Percentiles rank a stretch among this genome's conserved stretches.
Evolutionary conservation across 2,797 vertebrate species (phyloP).

Genomic region (Chelidonichthys spinosus): DNA sequence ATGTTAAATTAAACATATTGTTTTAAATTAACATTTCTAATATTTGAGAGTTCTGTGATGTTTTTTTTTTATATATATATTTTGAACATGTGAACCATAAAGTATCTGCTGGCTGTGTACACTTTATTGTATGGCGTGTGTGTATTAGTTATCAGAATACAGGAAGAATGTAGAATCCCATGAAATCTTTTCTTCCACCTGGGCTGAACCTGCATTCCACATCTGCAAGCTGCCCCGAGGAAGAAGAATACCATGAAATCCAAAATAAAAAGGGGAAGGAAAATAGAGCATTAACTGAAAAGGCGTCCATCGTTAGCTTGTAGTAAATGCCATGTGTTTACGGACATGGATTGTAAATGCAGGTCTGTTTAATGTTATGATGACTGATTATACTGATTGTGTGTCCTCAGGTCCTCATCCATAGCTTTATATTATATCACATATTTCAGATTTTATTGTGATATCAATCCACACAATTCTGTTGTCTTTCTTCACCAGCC

Average conservation of each 20-base stretch:
- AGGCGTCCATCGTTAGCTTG: constrained; percentile 11
- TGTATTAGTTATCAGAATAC: constrained; percentile 44
- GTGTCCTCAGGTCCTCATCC: not conserved
- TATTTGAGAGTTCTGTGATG: too few relatives aligned
- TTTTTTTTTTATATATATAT: too few relatives aligned
- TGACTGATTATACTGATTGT: not conserved
- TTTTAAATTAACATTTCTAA: too few relatives aligned
- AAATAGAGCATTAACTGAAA: constrained; percentile 35
- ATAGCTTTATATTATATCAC: too few relatives aligned
- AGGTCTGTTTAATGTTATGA: constrained; percentile 15
- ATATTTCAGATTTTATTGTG: not conserved
- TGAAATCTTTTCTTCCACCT: constrained; percentile 86
- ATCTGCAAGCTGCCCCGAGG: constrained; percentile 83
- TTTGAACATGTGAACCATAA: not conserved
- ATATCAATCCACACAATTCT: not conserved
- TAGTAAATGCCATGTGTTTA: constrained; percentile 2
- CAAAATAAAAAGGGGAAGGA: constrained; percentile 70
- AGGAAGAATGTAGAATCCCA: constrained; percentile 82
- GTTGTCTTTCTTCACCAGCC: not conserved
- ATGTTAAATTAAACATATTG: not conserved
- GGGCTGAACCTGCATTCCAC: constrained; percentile 86
- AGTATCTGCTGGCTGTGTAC: too few relatives aligned
- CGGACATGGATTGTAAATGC: constrained; percentile 15
- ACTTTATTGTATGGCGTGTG: not conserved
- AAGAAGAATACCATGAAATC: constrained; percentile 81